A percentile compares a stretch with the other conserved stretches of the same genome.
These are phyloP conservation scores for Cyprinodon variegatus DNA, from an alignment of 2,113 vertebrate genomes.

Conservation along the genomic window DNA sequence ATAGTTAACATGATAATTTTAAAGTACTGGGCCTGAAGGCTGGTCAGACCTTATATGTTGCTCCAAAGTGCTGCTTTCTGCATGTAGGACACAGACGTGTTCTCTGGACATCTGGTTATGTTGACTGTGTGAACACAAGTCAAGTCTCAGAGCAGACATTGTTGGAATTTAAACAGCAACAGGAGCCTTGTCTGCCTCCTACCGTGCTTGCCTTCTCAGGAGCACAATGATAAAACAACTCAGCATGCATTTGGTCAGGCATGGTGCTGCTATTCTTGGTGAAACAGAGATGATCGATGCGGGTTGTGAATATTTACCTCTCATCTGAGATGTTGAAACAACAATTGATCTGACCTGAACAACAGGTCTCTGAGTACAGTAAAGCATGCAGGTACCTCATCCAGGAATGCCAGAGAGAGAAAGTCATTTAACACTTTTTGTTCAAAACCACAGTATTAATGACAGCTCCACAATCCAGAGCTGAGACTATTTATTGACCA, in stretches of 20 bases:
- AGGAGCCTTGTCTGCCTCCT: conserved; percentile 30
- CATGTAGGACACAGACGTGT: no score
- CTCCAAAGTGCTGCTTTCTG: no score
- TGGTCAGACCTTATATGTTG: no score
- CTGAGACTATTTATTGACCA: no score
- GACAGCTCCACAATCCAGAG: conserved; percentile 4
- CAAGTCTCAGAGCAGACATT: conserved; percentile 38
- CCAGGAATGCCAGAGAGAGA: conserved; percentile 13
- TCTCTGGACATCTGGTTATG: background rate
- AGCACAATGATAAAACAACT: conserved; percentile 31
- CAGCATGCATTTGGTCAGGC: conserved; percentile 16
- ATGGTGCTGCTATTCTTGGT: conserved; percentile 25
- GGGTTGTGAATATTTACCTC: conserved; percentile 45
- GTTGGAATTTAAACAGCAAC: conserved; percentile 60
- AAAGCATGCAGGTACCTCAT: background rate
- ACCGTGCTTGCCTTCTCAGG: conserved; percentile 20
- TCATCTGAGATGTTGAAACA: conserved; percentile 37
- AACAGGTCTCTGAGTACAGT: background rate
- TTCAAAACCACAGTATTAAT: background rate
- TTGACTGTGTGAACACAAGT: background rate
- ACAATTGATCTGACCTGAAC: conserved; percentile 22
- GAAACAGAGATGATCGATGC: conserved; percentile 23
- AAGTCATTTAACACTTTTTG: background rate
- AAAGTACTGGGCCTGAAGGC: no score
- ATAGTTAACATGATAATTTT: no score